phyloP scores from a whole-genome alignment of 2,888 invertebrate genomes.

The Drosophila atripex region DNA sequence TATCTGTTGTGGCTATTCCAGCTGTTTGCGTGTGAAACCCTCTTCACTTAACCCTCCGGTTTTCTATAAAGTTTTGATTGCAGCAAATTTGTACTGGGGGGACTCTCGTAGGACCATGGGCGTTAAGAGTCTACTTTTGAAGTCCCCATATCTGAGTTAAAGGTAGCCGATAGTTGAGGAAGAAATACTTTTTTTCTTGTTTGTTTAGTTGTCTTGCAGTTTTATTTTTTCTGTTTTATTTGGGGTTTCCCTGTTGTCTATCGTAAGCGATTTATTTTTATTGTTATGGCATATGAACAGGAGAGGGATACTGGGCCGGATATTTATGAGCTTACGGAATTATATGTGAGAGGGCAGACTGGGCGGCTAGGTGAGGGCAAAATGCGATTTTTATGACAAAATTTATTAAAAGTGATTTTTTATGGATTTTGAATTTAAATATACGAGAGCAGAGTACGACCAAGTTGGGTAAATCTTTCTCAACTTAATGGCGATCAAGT shows the following conservation, averaged over 20 bases:
- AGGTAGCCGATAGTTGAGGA: conserved; percentile 49
- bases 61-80: neutral
- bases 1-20: conserved; percentile 34
- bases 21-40: conserved; percentile 38
- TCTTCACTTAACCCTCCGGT: neutral
- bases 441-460: conserved; percentile 4
- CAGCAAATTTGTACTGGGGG: conserved; percentile 14
- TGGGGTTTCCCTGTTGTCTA: conserved; percentile 48
- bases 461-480: neutral
- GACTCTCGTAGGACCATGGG: conserved; percentile 50
- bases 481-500: conserved; percentile 32
- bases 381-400: conserved; percentile 38
- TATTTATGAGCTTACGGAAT: conserved; percentile 46
- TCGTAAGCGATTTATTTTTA: conserved; percentile 45
- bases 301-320: neutral
- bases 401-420: conserved; percentile 43
- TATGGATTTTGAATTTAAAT: conserved; percentile 32
- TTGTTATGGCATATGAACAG: conserved; percentile 23
- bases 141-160: conserved; percentile 8
- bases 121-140: conserved; percentile 15
- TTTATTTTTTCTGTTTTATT: conserved; percentile 18
- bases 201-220: conserved; percentile 14
- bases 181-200: conserved; percentile 12
- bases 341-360: neutral
- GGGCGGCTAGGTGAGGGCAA: neutral